A percentile compares a stretch with the other conserved stretches of the same genome.
Evolutionary conservation across 1,140 invertebrate genomes (phyloP).

Genomic region (Diorhabda sublineata): DNA sequence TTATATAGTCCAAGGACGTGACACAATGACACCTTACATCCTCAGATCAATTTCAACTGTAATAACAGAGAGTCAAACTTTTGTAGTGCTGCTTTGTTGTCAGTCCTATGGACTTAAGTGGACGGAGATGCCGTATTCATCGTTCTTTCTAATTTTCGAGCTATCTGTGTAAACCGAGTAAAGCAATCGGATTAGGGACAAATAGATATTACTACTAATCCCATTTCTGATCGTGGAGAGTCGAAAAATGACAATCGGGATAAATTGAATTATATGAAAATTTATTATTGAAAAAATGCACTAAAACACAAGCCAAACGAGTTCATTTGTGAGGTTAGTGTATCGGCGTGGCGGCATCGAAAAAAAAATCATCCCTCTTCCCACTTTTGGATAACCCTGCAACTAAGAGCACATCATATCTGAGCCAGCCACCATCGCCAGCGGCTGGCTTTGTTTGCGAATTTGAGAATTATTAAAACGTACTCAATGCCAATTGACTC

Average conservation of each 20-base stretch:
- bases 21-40: no score
- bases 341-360: slow-evolving; percentile 36
- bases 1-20: no score
- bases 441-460: slow-evolving; percentile 33
- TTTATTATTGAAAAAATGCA: slow-evolving; percentile 7
- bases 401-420: slow-evolving; percentile 59
- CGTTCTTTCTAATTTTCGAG: no score
- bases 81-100: no score
- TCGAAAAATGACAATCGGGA: neutral
- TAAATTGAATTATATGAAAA: slow-evolving; percentile 16
- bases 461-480: neutral
- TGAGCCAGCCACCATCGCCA: slow-evolving; percentile 52
- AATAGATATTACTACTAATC: no score
- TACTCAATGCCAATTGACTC: slow-evolving; percentile 10
- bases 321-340: slow-evolving; percentile 34
- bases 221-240: no score
- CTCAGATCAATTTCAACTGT: no score
- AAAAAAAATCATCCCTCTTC: slow-evolving; percentile 31
- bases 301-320: slow-evolving; percentile 10
- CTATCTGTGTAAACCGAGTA: no score
- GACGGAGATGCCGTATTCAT: no score
- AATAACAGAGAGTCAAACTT: no score
- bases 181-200: no score
- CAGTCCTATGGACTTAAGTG: no score
- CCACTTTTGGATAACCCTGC: slow-evolving; percentile 53